A percentile compares a stretch with the other conserved stretches of the same genome.
phyloP scores from a whole-genome alignment of 2,113 vertebrate genomes.

The Podarcis muralis region DNA sequence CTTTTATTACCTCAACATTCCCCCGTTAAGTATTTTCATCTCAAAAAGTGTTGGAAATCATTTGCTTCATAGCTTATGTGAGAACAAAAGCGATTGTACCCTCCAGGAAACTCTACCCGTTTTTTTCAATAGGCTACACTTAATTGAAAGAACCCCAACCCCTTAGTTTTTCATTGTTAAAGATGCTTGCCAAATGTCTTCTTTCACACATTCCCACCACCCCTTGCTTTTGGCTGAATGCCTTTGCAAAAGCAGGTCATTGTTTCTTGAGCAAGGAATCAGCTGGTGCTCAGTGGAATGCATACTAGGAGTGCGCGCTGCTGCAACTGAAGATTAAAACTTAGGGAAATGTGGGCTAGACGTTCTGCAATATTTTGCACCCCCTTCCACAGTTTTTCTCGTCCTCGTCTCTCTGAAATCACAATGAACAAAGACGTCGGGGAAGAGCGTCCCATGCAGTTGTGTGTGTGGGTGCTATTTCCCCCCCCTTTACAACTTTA shows the following conservation, averaged over 20 bases:
- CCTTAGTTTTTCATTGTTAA: not conserved
- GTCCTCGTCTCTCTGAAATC: not conserved
- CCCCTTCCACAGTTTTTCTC: not conserved
- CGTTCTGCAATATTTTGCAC: not conserved
- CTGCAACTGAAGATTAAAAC: fast-evolving
- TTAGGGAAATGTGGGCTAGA: fast-evolving
- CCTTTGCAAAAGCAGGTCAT: not conserved
- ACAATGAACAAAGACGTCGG: not conserved
- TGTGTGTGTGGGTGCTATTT: not conserved
- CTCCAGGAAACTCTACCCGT: not conserved
- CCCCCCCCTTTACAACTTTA: not conserved
- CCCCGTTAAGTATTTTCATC: slow-evolving; percentile 44
- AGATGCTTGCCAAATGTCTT: not conserved
- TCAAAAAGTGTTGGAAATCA: slow-evolving; percentile 25
- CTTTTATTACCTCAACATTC: slow-evolving; percentile 46
- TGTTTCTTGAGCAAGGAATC: fast-evolving
- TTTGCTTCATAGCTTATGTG: slow-evolving; percentile 33
- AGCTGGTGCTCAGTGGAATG: not conserved
- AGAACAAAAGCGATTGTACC: not conserved
- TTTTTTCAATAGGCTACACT: not conserved
- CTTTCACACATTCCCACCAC: not conserved
- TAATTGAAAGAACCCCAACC: not conserved
- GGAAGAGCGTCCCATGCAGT: not conserved
- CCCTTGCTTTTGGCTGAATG: not conserved
- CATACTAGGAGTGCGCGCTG: no score